These are phyloP conservation scores for Phyllotreta striolata DNA, from an alignment of 2,888 invertebrate species.

Conservation along the genomic window DNA sequence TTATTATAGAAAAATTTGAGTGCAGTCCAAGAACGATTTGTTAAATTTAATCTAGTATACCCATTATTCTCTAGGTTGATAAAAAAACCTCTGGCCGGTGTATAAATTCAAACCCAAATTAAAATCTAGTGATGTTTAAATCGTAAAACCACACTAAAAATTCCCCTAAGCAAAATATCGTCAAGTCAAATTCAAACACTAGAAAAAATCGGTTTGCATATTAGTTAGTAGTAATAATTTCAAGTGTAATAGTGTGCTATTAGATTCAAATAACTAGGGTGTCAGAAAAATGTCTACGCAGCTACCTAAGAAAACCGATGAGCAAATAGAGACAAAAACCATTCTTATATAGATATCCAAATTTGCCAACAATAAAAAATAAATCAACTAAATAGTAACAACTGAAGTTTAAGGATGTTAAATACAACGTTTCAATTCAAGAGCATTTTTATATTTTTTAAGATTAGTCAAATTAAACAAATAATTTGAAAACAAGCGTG, in stretches of 20 bases:
- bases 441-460: no score
- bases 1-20: no score
- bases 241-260: constrained; percentile 41
- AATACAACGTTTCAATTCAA: no score
- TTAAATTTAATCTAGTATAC: no score
- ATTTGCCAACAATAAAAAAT: neutral
- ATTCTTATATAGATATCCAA: constrained; percentile 4
- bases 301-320: constrained; percentile 39
- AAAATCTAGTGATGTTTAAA: constrained; percentile 23
- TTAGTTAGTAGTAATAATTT: constrained; percentile 42
- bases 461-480: no score
- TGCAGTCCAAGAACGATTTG: no score
- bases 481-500: no score
- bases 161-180: constrained; percentile 30
- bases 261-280: constrained; percentile 40
- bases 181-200: constrained; percentile 31
- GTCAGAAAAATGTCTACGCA: constrained; percentile 40
- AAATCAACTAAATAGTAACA: no score
- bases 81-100: constrained; percentile 9
- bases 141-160: constrained; percentile 25
- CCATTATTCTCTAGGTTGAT: neutral
- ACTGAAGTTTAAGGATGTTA: no score
- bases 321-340: constrained; percentile 24
- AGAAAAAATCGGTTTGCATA: constrained; percentile 33
- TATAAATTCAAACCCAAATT: constrained; percentile 25